Conservation (phyloP, 2,797 vertebrate genomes). For the Remorina albescens region DNA sequence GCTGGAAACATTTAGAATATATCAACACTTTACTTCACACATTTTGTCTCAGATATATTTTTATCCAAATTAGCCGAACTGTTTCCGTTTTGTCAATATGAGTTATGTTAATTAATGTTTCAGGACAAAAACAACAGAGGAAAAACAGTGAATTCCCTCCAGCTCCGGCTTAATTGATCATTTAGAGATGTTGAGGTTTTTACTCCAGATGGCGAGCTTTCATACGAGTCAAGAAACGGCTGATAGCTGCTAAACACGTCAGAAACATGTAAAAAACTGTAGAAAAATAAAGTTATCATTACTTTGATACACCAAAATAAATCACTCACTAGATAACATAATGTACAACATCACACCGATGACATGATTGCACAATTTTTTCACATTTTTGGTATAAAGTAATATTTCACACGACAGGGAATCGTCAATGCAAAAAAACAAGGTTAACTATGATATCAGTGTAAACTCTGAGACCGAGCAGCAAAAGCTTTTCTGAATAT, state of each 20-base stretch:
- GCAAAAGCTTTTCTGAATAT: constrained; percentile 6
- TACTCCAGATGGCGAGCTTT: neutral
- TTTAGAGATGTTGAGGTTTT: constrained; percentile 38
- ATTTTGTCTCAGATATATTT: no score
- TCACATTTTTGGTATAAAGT: constrained; percentile 75
- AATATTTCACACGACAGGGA: constrained; percentile 28
- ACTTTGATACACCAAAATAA: constrained; percentile 62
- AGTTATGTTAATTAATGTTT: no score
- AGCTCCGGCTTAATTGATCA: neutral
- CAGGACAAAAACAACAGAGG: no score
- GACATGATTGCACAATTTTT: constrained; percentile 58
- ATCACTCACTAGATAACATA: constrained; percentile 34
- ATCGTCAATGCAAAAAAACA: constrained; percentile 21
- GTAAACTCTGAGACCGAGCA: constrained; percentile 35
- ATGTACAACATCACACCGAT: constrained; percentile 54
- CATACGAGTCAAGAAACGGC: constrained; percentile 7
- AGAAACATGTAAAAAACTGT: constrained; percentile 69
- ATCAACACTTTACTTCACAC: neutral
- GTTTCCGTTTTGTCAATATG: no score
- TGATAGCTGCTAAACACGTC: constrained; percentile 48
- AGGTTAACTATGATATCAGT: neutral
- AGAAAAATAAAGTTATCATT: constrained; percentile 82
- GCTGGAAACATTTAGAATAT: neutral
- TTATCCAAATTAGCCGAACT: no score
- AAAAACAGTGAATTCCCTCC: neutral